phyloP scores from a whole-genome alignment of 2,888 invertebrate genomes.

The Agrochola lota region DNA sequence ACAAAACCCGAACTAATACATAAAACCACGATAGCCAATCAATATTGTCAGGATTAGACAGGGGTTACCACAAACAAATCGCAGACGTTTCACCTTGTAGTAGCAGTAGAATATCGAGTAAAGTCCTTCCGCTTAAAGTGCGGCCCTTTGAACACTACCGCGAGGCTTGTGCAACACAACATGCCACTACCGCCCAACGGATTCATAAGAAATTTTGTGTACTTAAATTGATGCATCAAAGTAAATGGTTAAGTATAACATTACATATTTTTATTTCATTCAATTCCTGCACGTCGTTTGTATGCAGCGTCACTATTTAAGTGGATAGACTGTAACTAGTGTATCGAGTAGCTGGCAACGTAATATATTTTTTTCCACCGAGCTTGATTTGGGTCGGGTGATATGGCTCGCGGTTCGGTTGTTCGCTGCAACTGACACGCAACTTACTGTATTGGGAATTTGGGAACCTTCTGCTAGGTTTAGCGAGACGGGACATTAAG shows the following conservation, averaged over 20 bases:
- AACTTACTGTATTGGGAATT: conserved; percentile 63
- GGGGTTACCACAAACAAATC: conserved; percentile 63
- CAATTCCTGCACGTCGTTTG: neutral
- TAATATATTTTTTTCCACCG: conserved; percentile 69
- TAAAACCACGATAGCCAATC: conserved; percentile 48
- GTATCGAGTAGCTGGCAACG: conserved; percentile 54
- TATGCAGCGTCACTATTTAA: neutral
- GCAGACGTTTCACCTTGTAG: conserved; percentile 52
- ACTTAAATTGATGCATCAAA: neutral
- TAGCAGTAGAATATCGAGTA: conserved; percentile 28
- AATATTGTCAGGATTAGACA: conserved; percentile 56
- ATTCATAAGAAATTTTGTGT: neutral
- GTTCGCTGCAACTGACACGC: conserved; percentile 77
- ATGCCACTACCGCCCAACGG: neutral
- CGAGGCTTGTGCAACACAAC: neutral
- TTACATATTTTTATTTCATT: neutral
- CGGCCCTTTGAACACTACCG: neutral
- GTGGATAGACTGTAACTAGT: neutral
- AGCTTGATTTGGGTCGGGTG: conserved; percentile 72
- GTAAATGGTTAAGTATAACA: neutral
- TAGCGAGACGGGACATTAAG: conserved; percentile 52
- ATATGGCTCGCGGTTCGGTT: conserved; percentile 73
- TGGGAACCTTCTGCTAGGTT: conserved; percentile 54
- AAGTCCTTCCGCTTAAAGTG: neutral
- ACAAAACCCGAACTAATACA: conserved; percentile 45